A percentile compares a stretch with the other conserved stretches of the same genome.
phyloP scores from a whole-genome alignment of 2,888 invertebrate species.

The Lasioglossum marginatum region DNA sequence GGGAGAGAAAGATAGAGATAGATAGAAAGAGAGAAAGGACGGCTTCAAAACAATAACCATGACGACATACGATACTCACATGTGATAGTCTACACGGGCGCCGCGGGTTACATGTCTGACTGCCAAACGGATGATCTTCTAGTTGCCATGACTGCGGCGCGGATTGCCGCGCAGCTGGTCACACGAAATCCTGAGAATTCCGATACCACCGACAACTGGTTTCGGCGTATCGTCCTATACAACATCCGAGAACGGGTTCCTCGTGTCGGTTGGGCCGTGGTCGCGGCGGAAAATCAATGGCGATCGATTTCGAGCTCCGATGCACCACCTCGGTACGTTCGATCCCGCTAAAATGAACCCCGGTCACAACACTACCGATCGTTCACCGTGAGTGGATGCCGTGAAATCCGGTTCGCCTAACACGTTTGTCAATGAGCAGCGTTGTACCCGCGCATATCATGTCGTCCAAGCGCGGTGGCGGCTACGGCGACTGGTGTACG shows the following conservation, averaged over 20 bases:
- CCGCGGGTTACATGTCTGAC: slow-evolving; percentile 73
- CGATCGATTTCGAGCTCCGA: slow-evolving; percentile 66
- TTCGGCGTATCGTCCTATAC: slow-evolving; percentile 41
- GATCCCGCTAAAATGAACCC: slow-evolving; percentile 45
- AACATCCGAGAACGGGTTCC: slow-evolving; percentile 63
- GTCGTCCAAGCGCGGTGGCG: slow-evolving; percentile 72
- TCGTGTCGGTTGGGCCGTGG: slow-evolving; percentile 69
- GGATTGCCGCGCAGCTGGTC: slow-evolving; percentile 58
- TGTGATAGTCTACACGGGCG: slow-evolving; percentile 74
- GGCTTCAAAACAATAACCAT: slow-evolving; percentile 8
- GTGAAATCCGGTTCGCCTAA: slow-evolving; percentile 52
- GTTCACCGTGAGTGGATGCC: slow-evolving; percentile 27
- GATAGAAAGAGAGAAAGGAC: not conserved
- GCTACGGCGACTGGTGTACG: slow-evolving; percentile 67
- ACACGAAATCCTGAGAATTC: slow-evolving; percentile 39
- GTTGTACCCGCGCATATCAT: slow-evolving; percentile 78
- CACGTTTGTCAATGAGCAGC: slow-evolving; percentile 77
- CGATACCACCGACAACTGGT: slow-evolving; percentile 48
- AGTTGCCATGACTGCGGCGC: slow-evolving; percentile 79
- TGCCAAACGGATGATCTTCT: slow-evolving; percentile 73
- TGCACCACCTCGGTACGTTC: slow-evolving; percentile 37
- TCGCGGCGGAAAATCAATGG: slow-evolving; percentile 70
- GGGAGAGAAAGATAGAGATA: too few relatives aligned
- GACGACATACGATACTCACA: slow-evolving; percentile 72
- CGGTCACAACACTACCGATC: slow-evolving; percentile 33